These are phyloP conservation scores for Ophioninae sp. DNA, from an alignment of 2,888 invertebrate species.

Conservation along the genomic window DNA sequence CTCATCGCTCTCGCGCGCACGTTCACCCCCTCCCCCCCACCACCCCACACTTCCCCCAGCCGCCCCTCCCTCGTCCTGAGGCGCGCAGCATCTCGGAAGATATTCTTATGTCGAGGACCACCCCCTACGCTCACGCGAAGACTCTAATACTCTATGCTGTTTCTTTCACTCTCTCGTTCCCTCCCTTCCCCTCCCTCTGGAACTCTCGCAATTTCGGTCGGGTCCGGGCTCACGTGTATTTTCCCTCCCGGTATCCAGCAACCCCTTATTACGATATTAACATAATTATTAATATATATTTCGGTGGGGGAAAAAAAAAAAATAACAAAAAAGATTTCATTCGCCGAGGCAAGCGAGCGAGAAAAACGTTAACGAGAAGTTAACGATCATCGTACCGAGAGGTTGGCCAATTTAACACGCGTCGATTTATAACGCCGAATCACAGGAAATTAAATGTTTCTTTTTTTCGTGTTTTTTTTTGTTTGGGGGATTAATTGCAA, in stretches of 20 bases:
- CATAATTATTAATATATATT: slow-evolving; percentile 78
- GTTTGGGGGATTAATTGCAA: no score
- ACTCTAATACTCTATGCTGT: slow-evolving; percentile 19
- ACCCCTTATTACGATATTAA: slow-evolving; percentile 76
- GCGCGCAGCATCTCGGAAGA: slow-evolving; percentile 77
- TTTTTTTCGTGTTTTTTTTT: no score
- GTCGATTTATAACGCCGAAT: no score
- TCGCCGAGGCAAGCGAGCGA: slow-evolving; percentile 59
- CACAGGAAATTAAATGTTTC: no score
- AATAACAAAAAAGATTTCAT: no score
- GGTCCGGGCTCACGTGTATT: slow-evolving; percentile 28
- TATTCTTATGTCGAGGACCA: slow-evolving; percentile 79
- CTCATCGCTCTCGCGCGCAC: slow-evolving; percentile 66
- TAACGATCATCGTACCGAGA: slow-evolving; percentile 55
- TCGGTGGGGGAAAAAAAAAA: slow-evolving; percentile 48
- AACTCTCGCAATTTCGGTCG: slow-evolving; percentile 9
- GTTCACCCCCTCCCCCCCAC: slow-evolving; percentile 66
- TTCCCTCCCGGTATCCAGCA: slow-evolving; percentile 60
- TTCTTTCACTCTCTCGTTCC: slow-evolving; percentile 17
- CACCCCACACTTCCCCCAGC: slow-evolving; percentile 60
- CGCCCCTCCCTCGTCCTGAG: slow-evolving; percentile 49
- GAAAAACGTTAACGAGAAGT: slow-evolving; percentile 66
- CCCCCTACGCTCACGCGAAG: slow-evolving; percentile 62
- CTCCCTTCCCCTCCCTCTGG: slow-evolving; percentile 17
- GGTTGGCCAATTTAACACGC: no score